Evolutionary conservation across 1,140 invertebrate genomes (phyloP), one percentile per base, ranked within the genome.

Genomic region (Conus ventricosus): DNA sequence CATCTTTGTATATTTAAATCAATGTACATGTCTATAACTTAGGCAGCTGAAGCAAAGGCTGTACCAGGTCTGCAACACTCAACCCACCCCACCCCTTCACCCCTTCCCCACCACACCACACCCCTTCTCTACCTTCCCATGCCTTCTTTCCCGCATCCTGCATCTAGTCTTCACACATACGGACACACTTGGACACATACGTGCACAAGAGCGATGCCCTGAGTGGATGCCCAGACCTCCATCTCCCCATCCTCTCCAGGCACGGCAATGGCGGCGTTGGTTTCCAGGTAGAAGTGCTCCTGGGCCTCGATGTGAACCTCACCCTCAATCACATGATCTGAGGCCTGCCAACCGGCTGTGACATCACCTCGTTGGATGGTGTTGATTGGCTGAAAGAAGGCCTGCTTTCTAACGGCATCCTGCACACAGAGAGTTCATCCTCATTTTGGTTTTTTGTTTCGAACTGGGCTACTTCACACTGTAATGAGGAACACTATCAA

Each of bases 251-350:
- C 96, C 93, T 97, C 97, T 87, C 96, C 97, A 0, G 98, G 98
- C 55, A 98, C 95, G 3, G 97, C 98, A 76, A 98, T 95, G 57
- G 94, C 92, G 8, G 90, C 94, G 20, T 98, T 96, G 0, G 98
- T 99, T 95, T 99, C 98, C 89, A 99, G 95, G 95, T 99, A 99
- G 95, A 99, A 99, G 95, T 99, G 99, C 95, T 99, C 98, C 95
- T 99, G 99, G 0, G 98, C 98, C 78, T 98, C 98, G 91, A 97
- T 97, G 90, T 97, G 96, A 76, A 97, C 96, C 93, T 97, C 96
- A 15, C 98, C 94, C 82, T 94, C 92, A 6, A 94, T 82, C n/a
- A 94, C 90, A 83, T 94, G 92, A 55, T 97, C 96, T 13, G 97
- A 96, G 84, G 96, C 94, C 55, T 95, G 90, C 88, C 99, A 97